phyloP scores from a whole-genome alignment of 2,797 vertebrate species.

The Neosalanx taihuensis region DNA sequence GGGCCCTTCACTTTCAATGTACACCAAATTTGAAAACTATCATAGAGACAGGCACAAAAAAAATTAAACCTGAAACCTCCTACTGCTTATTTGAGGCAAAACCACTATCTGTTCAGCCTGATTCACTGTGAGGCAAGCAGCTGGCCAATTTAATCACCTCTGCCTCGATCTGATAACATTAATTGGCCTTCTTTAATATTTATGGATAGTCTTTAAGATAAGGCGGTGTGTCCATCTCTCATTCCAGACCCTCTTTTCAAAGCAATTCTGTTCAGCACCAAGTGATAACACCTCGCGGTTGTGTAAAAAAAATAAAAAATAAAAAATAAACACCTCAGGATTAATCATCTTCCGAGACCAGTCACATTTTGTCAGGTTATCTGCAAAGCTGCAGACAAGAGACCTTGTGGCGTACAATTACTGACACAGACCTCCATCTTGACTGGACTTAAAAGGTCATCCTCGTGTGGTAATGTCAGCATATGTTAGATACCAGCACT shows the following conservation, averaged over 20 bases:
- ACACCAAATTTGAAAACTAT: background rate
- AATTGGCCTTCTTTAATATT: slow-evolving; percentile 27
- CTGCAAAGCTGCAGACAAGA: slow-evolving; percentile 12
- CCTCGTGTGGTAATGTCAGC: background rate
- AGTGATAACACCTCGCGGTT: slow-evolving; percentile 5
- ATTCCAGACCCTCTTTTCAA: background rate
- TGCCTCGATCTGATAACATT: slow-evolving; percentile 12
- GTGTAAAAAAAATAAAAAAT: background rate
- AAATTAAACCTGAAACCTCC: slow-evolving; percentile 13
- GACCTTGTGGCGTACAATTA: background rate
- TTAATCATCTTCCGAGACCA: slow-evolving; percentile 1
- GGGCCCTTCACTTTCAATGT: background rate
- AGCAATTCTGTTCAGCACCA: background rate
- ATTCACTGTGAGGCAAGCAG: slow-evolving; percentile 17
- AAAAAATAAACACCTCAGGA: background rate
- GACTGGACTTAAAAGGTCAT: background rate
- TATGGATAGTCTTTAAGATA: slow-evolving; percentile 11
- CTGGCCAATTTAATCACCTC: slow-evolving; percentile 8
- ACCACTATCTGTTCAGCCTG: slow-evolving; percentile 4
- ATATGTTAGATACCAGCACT: background rate
- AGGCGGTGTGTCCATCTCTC: background rate
- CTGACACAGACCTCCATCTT: background rate
- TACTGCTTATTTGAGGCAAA: slow-evolving; percentile 10
- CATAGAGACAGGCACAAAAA: background rate
- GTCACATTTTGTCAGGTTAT: slow-evolving; percentile 5